Evolutionary conservation across 2,113 vertebrate genomes (phyloP).

Genomic region (Rostratula benghalensis): DNA sequence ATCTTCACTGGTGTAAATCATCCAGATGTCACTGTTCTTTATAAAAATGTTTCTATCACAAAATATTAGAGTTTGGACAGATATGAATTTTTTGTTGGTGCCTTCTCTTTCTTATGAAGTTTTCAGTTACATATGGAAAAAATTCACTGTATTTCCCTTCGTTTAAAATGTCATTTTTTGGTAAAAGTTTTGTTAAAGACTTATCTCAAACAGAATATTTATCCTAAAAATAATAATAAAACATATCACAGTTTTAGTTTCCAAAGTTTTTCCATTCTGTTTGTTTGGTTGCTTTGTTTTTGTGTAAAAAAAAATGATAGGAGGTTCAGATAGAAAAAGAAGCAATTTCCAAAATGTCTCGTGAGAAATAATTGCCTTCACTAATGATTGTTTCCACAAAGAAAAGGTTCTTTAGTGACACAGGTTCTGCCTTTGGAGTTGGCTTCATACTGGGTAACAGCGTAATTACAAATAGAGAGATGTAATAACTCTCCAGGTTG

Average conservation of each 20-base stretch:
- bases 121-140: neutral
- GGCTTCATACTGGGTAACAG: constrained; percentile 58
- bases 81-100: fast-evolving
- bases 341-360: neutral
- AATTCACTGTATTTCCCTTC: neutral
- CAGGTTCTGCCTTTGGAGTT: constrained; percentile 68
- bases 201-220: neutral
- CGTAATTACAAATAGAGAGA: constrained; percentile 59
- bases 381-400: constrained; percentile 37
- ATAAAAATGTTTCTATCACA: neutral
- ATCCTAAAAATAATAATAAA: neutral
- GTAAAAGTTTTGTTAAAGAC: neutral
- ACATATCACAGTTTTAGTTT: neutral
- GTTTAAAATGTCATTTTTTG: neutral
- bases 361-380: constrained; percentile 18
- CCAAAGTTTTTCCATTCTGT: neutral
- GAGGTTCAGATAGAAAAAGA: neutral
- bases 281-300: neutral
- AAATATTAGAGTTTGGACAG: neutral
- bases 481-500: constrained; percentile 61
- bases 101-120: neutral
- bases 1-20: neutral
- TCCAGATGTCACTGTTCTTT: neutral
- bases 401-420: constrained; percentile 38
- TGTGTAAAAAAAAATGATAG: neutral